Conservation (phyloP, 2,797 vertebrate species). For the Coilia nasus region DNA sequence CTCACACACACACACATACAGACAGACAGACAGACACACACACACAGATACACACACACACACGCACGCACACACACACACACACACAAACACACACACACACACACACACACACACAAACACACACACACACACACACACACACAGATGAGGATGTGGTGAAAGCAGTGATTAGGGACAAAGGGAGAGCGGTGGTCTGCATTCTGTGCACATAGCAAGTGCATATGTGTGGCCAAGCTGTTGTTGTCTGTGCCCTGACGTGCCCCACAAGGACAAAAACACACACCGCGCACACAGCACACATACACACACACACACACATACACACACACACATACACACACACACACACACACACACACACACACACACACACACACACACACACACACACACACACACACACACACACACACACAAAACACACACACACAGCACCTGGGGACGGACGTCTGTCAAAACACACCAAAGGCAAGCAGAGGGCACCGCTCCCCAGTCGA, state of each 20-base stretch:
- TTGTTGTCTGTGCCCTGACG: neutral
- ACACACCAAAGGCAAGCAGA: neutral
- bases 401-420: too few species aligned
- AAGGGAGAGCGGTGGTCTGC: neutral
- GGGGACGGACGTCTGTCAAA: neutral
- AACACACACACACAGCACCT: neutral
- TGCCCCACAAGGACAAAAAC: neutral
- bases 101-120: slow-evolving; percentile 12
- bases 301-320: too few species aligned
- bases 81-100: neutral
- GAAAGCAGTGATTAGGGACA: slow-evolving; percentile 46
- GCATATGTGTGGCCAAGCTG: neutral
- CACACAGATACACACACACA: slow-evolving; percentile 13
- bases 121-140: neutral
- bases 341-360: too few species aligned
- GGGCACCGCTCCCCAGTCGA: neutral
- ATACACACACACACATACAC: neutral
- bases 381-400: too few species aligned
- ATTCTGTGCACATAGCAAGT: neutral
- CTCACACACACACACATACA: neutral
- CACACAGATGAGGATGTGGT: too few species aligned
- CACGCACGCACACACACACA: neutral
- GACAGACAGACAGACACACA: neutral
- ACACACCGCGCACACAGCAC: neutral
- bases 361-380: too few species aligned